Base-by-base conservation (phyloP, 2,888 invertebrate species). In the Monochamus alternatus region DNA sequence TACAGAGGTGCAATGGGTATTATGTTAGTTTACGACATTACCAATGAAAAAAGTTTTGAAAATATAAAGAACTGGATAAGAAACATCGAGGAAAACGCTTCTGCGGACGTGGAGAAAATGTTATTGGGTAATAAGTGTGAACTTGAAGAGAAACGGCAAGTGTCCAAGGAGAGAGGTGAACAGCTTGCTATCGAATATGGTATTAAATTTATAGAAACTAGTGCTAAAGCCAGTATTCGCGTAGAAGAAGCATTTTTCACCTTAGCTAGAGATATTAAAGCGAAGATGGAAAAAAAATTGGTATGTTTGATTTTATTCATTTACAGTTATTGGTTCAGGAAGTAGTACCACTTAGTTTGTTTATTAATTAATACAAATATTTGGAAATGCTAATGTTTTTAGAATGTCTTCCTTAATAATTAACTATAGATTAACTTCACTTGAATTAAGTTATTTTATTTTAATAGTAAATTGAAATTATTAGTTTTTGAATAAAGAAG, bases 1-100 rank as follows among this genome's bases (percentile, higher is more conserved):
- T 99, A 99, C 90, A 93, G 99, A 84, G 99, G 99, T 67, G 99
- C 99, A 60, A 99, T 99, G 98, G 99, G 99, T 78, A 99, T 99
- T 83, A 98, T 99, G 97, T 92, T 99, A 82, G 98, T 98, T 55
- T 99, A 99, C 90, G 99, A 99, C 90, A 98, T 99, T 83, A 99
- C 99, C 85, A 98, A 98, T 90, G 98, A 98, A 88, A 98, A 98
- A 90, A 98, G 98, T 84, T 99, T 99, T 90, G 97, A 99, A 90
- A 99, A 99, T 88, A 99, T 99, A 75, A 97, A 98, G 88, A 99
- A 99, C 89, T 99, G 99, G 99, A 97, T 99, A 83, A 92, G 98
- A 86, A 99, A 99, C 90, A 99, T 99, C 87, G 98, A 99, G 89
- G 98, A 99, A 90, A 98, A 99, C 92, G 99, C 99, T 14, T 97